Percentiles rank a stretch among this genome's conserved stretches.
Conservation (phyloP, 1,140 invertebrate species). For the Papilio helenus region DNA sequence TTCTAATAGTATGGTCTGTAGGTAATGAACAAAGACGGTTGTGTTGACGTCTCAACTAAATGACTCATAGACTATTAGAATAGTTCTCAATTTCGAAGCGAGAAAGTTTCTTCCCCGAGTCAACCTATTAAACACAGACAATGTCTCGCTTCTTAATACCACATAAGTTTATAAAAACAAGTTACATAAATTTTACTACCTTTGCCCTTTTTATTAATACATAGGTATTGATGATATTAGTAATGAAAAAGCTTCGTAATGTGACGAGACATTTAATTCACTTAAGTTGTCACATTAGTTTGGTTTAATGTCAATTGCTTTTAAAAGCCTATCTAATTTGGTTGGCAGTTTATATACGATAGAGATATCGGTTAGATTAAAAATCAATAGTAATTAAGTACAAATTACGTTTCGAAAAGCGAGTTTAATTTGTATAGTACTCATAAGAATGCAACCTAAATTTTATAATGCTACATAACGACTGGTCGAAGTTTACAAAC, state of each 20-base stretch:
- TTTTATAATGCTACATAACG: background rate
- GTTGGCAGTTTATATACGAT: background rate
- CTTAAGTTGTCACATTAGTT: background rate
- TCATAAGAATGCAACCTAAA: background rate
- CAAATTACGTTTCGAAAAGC: background rate
- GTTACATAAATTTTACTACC: background rate
- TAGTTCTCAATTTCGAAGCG: too few relatives aligned
- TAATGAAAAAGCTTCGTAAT: background rate
- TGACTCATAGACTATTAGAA: too few relatives aligned
- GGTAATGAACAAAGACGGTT: too few relatives aligned
- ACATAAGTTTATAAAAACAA: too few relatives aligned
- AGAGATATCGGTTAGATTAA: background rate
- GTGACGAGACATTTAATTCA: background rate
- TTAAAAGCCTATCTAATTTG: conserved; percentile 2
- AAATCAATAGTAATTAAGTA: background rate
- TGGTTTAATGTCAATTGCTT: conserved; percentile 17
- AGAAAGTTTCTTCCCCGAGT: too few relatives aligned
- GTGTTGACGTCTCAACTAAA: too few relatives aligned
- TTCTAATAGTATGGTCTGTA: too few relatives aligned
- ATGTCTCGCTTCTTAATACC: too few relatives aligned
- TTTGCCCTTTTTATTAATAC: background rate
- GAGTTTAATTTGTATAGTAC: background rate
- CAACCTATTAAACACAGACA: too few relatives aligned
- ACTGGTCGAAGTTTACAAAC: background rate
- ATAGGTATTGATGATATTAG: background rate